A percentile compares a stretch with the other conserved stretches of the same genome.
Conservation (phyloP, 2,113 vertebrate species). For the Nothobranchius kuhntae region DNA sequence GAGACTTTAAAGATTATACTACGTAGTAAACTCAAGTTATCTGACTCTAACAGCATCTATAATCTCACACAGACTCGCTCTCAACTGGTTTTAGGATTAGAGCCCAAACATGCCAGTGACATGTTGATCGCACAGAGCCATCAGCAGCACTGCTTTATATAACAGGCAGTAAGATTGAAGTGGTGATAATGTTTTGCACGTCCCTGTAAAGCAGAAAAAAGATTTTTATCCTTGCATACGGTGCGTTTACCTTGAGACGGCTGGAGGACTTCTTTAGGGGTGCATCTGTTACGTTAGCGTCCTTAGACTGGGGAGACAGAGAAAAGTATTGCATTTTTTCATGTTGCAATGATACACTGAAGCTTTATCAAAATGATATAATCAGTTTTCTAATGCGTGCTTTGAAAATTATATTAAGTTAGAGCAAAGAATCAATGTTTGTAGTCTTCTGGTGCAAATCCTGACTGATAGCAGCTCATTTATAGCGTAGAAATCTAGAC, state of each 20-base stretch:
- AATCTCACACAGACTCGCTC: constrained; percentile 27
- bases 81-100: constrained; percentile 25
- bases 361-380: no score
- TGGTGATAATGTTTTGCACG: neutral
- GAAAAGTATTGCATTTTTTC: neutral
- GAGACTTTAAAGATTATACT: constrained; percentile 15
- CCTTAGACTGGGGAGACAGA: constrained; percentile 51
- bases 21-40: constrained; percentile 29
- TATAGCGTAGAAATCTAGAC: no score
- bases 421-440: no score
- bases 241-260: constrained; percentile 27
- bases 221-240: constrained; percentile 66
- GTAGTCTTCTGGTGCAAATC: no score
- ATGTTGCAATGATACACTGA: no score
- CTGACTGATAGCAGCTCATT: no score
- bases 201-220: constrained; percentile 8
- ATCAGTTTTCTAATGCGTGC: no score
- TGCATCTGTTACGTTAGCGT: constrained; percentile 29
- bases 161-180: constrained; percentile 13
- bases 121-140: constrained; percentile 33
- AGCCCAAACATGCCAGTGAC: constrained; percentile 54
- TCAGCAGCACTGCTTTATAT: constrained; percentile 30
- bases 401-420: no score
- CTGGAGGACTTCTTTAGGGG: constrained; percentile 30
- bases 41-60: constrained; percentile 54